Base-by-base conservation (phyloP, 2,113 vertebrate species). In the Syngnathus floridae region DNA sequence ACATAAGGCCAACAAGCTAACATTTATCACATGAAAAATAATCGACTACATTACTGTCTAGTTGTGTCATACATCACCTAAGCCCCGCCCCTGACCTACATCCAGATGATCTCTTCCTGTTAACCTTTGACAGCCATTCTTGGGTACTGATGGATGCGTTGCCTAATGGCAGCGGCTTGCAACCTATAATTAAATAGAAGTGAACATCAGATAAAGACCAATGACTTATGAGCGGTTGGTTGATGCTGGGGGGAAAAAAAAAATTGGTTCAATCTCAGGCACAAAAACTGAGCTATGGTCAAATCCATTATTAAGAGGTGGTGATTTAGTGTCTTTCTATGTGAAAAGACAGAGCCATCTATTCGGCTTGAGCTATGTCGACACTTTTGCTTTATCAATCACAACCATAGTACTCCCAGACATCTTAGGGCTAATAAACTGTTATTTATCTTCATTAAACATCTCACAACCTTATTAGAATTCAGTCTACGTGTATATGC, bases 121-220 rank as follows among this genome's bases (percentile, higher is more conserved):
- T 88, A 90, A 87, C 89, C 88, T 91, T 89, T 88, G 70, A 75
- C 69, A 84, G 77, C 86, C 80, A n/a, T 68, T 84, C 59, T 80
- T 72, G 68, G 78, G 62, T 52, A 13, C 51, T 90, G 90, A 91
- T 90, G 84, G 87, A 90, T 90, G 84, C 72, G 78, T 78, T 83
- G 75, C 70, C 80, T 85, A 88, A 84, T 82, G 86, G 81, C 69
- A 72, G 70, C 81, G 84, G 65, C 74, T 45, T 71, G 71, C 72
- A 64, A 70, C 78, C 67, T 69, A 79, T 87, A 90, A 90, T 88
- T 81, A 88, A 87, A 88, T 73, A 74, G 83, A 86, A 84, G 88
- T 81, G 73, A 86, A 83, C 84, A 79, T 66, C 72, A 79, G 72
- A 84, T 74, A 77, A 59, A 81, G 75, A 80, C 66, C 68, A 60